These are phyloP conservation scores for Rhinatrema bivittatum DNA, from an alignment of 2,797 vertebrate species.

Conservation along the genomic window DNA sequence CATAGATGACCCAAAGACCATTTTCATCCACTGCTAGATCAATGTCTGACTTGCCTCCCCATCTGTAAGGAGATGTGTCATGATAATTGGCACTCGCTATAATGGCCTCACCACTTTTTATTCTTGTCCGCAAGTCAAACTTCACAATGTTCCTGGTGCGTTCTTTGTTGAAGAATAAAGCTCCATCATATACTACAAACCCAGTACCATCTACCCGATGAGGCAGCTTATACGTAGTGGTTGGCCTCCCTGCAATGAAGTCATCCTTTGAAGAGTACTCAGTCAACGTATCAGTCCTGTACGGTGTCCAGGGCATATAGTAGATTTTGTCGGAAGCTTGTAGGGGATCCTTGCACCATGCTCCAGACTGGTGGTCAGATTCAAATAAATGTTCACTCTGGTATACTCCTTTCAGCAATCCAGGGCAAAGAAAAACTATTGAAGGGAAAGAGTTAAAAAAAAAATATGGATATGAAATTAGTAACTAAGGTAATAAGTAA, in stretches of 20 bases:
- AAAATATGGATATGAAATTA: conserved; percentile 13
- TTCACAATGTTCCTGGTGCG: conserved; percentile 96
- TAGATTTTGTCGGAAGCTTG: conserved; percentile 98
- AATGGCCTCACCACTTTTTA: conserved; percentile 96
- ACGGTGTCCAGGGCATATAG: conserved; percentile 98
- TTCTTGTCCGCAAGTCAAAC: conserved; percentile 90
- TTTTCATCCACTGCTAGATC: conserved; percentile 96
- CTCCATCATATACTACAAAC: conserved; percentile 94
- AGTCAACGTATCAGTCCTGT: conserved; percentile 89
- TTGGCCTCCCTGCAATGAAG: conserved; percentile 91
- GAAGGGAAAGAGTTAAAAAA: conserved; percentile 35
- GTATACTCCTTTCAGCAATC: conserved; percentile 91
- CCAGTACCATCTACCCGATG: conserved; percentile 94
- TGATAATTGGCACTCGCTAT: conserved; percentile 97
- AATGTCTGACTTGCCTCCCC: conserved; percentile 97
- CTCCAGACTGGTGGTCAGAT: conserved; percentile 95
- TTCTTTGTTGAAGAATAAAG: conserved; percentile 97
- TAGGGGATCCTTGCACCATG: conserved; percentile 97
- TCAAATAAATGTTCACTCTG: conserved; percentile 98
- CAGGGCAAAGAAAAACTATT: conserved; percentile 97
- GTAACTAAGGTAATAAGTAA: no score
- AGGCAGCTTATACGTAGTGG: conserved; percentile 93
- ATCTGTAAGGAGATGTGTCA: conserved; percentile 94
- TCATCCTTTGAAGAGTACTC: conserved; percentile 98
- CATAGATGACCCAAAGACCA: conserved; percentile 96